Evolutionary conservation across 2,113 vertebrate genomes (phyloP).

Genomic region (Felis chaus): DNA sequence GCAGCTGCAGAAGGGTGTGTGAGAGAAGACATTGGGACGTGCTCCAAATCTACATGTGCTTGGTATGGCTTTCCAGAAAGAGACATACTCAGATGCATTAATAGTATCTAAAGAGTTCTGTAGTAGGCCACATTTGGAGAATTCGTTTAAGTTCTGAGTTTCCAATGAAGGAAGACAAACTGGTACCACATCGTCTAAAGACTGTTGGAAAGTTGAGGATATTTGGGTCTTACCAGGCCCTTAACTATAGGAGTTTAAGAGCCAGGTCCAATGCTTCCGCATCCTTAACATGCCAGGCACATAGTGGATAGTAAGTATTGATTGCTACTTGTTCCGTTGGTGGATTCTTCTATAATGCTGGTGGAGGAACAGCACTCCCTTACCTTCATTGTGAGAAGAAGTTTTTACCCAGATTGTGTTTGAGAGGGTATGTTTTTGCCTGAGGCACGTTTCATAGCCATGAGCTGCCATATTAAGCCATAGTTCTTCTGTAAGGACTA

Average conservation of each 20-base stretch:
- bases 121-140: neutral
- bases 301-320: neutral
- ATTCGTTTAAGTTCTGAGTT: neutral
- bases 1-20: neutral
- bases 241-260: neutral
- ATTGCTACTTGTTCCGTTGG: neutral
- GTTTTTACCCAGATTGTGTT: neutral
- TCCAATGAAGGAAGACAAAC: neutral
- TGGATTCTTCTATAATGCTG: neutral
- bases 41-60: neutral
- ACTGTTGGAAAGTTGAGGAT: neutral
- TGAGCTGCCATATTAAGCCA: neutral
- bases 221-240: neutral
- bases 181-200: neutral
- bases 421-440: neutral
- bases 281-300: neutral
- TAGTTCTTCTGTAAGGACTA: neutral
- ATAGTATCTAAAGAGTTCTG: neutral
- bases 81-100: neutral
- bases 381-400: neutral
- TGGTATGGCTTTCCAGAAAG: neutral
- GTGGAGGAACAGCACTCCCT: neutral
- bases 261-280: neutral
- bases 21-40: neutral
- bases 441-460: neutral